Evolutionary conservation across 2,888 invertebrate species (phyloP), one percentile per base, ranked within the genome.

Genomic region (Bombylius major): DNA sequence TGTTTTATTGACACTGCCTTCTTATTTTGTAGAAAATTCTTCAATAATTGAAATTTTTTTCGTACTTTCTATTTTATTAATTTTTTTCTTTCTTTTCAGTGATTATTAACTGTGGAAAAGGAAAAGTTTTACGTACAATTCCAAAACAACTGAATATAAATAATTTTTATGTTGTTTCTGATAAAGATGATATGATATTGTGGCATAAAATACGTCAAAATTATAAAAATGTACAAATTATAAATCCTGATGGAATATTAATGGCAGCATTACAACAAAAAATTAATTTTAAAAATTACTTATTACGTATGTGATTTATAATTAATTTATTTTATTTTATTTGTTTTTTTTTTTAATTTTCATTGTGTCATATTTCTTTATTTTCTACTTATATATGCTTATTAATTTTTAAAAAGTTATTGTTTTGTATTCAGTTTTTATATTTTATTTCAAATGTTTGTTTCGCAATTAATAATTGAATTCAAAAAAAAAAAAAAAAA

Each of bases 191-290:
- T 56, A 62, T 58, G 23, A 59, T 62, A 31, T 51, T 62, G 42
- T 68, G 68, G 68, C 59, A 64, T n/a, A 58, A 59, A 47, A 65
- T 62, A 45, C 62, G 64, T 36, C 63, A 64, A 39, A 31, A 39
- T 12, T 62, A 62, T 55, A 52, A 53, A 23, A 62, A 65, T 47
- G 58, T 67, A 23, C 51, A 59, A 7, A 65, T 67, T 48, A 62
- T 65, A 5, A 61, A 62, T 48, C 64, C 64, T 8, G 66, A 66
- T 49, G 65, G 65, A 32, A 59, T 69, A n/a, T 65, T 68, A 64
- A 53, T 63, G 3, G 57, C 66, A 6, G 61, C 67, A 42, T 64
- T 68, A 63, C 65, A 65, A 36, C 68, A 68, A 55, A 57, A 52
- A 13, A 52, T 61, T 51, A 46, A 55, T 44, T 50, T 59, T 58